Base-by-base conservation (phyloP, 2,888 invertebrate genomes). In the Arctia plantaginis region DNA sequence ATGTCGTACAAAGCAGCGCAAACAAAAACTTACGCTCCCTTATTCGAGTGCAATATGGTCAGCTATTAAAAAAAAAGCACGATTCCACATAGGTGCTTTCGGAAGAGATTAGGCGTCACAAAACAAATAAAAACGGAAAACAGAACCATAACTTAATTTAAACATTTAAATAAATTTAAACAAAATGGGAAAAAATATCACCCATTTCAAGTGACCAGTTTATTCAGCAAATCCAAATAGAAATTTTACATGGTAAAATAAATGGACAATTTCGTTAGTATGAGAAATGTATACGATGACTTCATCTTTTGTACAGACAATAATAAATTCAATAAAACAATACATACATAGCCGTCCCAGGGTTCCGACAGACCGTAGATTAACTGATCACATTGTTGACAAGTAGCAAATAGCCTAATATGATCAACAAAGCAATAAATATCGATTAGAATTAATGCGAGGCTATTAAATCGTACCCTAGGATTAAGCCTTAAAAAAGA, bases 141-240 rank as follows among this genome's bases (percentile, higher is more conserved):
- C 7, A 30, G 6, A 41, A 66, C 20, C n/a, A 35, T 39, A n/a
- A 59, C 18, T n/a, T n/a, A 41, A 20, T 67, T 33, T 44, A 67
- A 41, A 67, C 41, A 68, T n/a, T n/a, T n/a, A n/a, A 41, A 35
- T 39, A n/a, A 41, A 20, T 67, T 33, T 44, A 67, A 41, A 67
- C 41, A 68, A 68, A 55, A 41, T 72, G 68, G 41, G 68, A 72
- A 72, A 67, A 67, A 72, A 59, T 67, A 67, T 72, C 72, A 68
- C 72, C 67, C 66, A 67, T 44, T 65, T 72, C 33, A 30, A n/a
- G 67, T 72, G 72, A 68, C 62, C 67, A 44, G 44, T 67, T 67
- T 59, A 72, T 44, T 68, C 67, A 67, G 67, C 33, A 47, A 67
- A 30, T 67, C 20, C 47, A 67, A 47, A 33, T 23, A 47, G 10